phyloP scores from a whole-genome alignment of 2,888 invertebrate species.

The Dyspetes luteomarginatus region DNA sequence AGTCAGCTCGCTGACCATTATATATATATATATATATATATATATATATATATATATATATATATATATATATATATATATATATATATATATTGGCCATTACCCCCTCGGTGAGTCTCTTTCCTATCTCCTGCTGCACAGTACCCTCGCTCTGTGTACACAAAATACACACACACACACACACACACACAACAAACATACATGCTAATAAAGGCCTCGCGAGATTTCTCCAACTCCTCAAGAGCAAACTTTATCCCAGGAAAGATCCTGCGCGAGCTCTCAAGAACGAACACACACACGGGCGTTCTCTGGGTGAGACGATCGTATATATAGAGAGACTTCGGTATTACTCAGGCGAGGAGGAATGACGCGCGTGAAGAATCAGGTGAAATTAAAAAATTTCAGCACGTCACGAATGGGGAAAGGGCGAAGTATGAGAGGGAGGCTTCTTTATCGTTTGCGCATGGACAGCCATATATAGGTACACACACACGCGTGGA shows the following conservation, averaged over 20 bases:
- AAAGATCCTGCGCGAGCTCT: constrained; percentile 60
- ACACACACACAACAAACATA: constrained; percentile 19
- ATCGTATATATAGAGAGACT: constrained; percentile 54
- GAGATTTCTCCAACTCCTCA: constrained; percentile 46
- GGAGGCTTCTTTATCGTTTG: constrained; percentile 59
- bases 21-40: constrained; percentile 5
- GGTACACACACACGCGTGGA: constrained; percentile 18
- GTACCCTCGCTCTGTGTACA: constrained; percentile 36
- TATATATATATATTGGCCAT: constrained; percentile 54
- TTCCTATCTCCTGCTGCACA: constrained; percentile 31
- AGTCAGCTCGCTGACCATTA: constrained; percentile 67
- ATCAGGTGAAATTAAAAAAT: constrained; percentile 76
- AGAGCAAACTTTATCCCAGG: constrained; percentile 62
- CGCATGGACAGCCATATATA: constrained; percentile 55
- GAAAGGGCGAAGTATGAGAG: constrained; percentile 12
- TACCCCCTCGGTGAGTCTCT: constrained; percentile 38
- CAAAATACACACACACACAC: constrained; percentile 35
- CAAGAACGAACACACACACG: constrained; percentile 37
- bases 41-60: constrained; percentile 33
- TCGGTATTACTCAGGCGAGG: constrained; percentile 67
- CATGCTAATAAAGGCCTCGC: constrained; percentile 9
- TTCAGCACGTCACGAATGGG: constrained; percentile 64
- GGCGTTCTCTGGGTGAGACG: constrained; percentile 7
- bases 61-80: constrained; percentile 14
- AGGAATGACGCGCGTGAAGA: constrained; percentile 72